Evolutionary conservation across 2,888 invertebrate genomes (phyloP), one percentile per base, ranked within the genome.

Genomic region (Platycheirus albimanus): DNA sequence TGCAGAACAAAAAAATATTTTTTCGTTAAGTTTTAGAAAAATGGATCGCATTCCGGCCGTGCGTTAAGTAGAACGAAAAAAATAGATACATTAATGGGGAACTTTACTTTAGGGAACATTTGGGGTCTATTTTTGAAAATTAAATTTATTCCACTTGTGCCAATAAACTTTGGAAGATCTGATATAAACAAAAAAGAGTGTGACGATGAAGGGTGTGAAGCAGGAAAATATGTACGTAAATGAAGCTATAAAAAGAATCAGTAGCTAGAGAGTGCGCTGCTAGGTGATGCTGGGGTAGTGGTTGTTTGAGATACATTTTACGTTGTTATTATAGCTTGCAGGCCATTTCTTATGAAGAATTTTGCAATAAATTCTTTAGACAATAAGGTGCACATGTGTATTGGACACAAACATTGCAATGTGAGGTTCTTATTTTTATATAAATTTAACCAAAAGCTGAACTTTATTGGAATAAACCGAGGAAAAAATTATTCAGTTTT

Each of bases 201-300:
- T 28, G 28, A 30, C 4, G 30, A 33, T 10, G 20, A 74, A 66
- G 47, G 30, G 24, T 24, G 17, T n/a, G 6, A 11, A 20, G 33
- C 30, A 20, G 13, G 43, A 52, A 10, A 28, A 13, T n/a, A n/a
- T n/a, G n/a, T n/a, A 11, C 28, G 43, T 30, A 49, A 43, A 66
- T 49, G 49, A 49, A 56, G 41, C 74, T 74, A 74, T 66, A 56
- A 66, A 74, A 74, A 74, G 66, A 74, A 11, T 13, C 52, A 36
- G 33, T 45, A 56, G 67, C 54, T n/a, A n/a, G n/a, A n/a, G n/a
- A n/a, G n/a, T n/a, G n/a, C n/a, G n/a, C n/a, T n/a, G n/a, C n/a
- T 13, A 56, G 5, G 30, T 56, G 30, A 24, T 33, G 45, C 13
- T 33, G 45, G 47, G 17, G 33, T 67, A 33, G 45, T 49, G n/a